phyloP scores from a whole-genome alignment of 2,797 vertebrate genomes.

The Gastrophryne carolinensis region DNA sequence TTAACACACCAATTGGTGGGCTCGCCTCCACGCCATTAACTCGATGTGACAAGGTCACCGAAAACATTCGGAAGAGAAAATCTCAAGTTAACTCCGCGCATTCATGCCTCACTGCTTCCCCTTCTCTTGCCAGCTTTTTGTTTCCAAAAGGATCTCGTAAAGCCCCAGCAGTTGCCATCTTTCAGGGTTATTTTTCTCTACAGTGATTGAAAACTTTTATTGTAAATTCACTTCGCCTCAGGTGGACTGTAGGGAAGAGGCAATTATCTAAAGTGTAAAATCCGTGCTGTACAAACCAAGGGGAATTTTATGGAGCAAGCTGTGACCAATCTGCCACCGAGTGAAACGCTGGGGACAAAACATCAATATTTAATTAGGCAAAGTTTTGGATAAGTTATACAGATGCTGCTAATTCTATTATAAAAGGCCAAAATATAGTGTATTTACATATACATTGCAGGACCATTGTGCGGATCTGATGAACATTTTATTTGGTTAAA shows the following conservation, averaged over 20 bases:
- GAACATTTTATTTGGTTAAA: too few species aligned
- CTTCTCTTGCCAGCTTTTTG: background rate
- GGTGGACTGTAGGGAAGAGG: slow-evolving; percentile 34
- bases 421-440: too few species aligned
- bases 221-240: slow-evolving; percentile 25
- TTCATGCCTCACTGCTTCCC: slow-evolving; percentile 16
- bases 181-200: background rate
- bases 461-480: too few species aligned
- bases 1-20: slow-evolving; percentile 12
- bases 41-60: slow-evolving; percentile 32
- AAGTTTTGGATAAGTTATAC: slow-evolving; percentile 21
- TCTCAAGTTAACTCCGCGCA: background rate
- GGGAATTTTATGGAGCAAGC: slow-evolving; percentile 21
- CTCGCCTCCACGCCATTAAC: slow-evolving; percentile 15
- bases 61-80: background rate
- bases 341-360: background rate
- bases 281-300: slow-evolving; percentile 32
- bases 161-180: slow-evolving; percentile 11
- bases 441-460: too few species aligned
- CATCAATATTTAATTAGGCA: slow-evolving; percentile 36
- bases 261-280: slow-evolving; percentile 41
- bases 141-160: slow-evolving; percentile 13
- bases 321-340: slow-evolving; percentile 38
- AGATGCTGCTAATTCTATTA: background rate
- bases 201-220: slow-evolving; percentile 30